Conservation (phyloP, 2,797 vertebrate species). For the Loriculus beryllinus region DNA sequence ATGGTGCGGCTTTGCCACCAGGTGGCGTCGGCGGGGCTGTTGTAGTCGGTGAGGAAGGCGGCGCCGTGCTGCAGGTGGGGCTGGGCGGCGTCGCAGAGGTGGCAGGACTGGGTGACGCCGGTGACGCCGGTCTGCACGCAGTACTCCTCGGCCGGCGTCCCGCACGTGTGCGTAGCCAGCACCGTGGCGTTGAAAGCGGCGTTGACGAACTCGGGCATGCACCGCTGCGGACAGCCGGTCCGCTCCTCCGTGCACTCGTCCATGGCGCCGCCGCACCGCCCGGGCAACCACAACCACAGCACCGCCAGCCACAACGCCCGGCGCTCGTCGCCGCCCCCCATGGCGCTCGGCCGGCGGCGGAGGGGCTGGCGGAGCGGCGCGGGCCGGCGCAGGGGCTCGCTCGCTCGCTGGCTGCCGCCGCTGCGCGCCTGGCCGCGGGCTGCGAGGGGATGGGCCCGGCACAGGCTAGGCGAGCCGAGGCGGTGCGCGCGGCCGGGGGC, state of each 20-base stretch:
- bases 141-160: slow-evolving; percentile 93
- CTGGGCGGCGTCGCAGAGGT: slow-evolving; percentile 90
- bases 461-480: neutral
- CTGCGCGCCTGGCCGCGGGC: neutral
- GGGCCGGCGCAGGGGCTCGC: neutral
- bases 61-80: slow-evolving; percentile 87
- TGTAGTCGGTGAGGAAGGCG: slow-evolving; percentile 95
- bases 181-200: slow-evolving; percentile 96
- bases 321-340: neutral
- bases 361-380: neutral
- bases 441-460: neutral
- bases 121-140: slow-evolving; percentile 98
- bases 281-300: slow-evolving; percentile 47
- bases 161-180: slow-evolving; percentile 94
- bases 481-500: neutral
- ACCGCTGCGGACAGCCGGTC: slow-evolving; percentile 82
- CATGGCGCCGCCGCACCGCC: slow-evolving; percentile 79
- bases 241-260: slow-evolving; percentile 87
- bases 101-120: slow-evolving; percentile 97
- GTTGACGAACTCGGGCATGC: slow-evolving; percentile 98
- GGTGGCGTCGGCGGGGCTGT: slow-evolving; percentile 95
- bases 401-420: neutral
- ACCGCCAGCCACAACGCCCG: slow-evolving; percentile 52
- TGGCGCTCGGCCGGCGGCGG: neutral
- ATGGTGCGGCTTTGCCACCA: slow-evolving; percentile 99